phyloP scores from a whole-genome alignment of 2,113 vertebrate genomes.

The Entelurus aequoreus region DNA sequence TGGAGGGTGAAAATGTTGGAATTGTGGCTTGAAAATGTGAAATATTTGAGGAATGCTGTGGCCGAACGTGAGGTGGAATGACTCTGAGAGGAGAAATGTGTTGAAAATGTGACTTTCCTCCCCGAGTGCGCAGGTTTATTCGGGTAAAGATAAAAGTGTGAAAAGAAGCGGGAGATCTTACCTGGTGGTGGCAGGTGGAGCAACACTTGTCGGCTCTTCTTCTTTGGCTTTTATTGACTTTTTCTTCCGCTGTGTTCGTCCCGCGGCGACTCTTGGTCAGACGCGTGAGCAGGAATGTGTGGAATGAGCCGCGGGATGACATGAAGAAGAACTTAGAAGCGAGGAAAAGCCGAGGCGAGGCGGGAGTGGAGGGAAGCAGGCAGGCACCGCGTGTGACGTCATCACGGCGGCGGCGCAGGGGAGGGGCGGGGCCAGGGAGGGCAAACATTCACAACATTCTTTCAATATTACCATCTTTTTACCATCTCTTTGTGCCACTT shows the following conservation, averaged over 20 bases:
- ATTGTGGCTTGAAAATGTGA: conserved; percentile 57
- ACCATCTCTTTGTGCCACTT: too few relatives aligned
- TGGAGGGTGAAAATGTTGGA: conserved; percentile 46
- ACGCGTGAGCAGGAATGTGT: conserved; percentile 74
- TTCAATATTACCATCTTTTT: too few relatives aligned
- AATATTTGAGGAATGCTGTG: conserved; percentile 60
- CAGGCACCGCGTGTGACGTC: conserved; percentile 60
- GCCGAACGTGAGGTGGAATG: conserved; percentile 20
- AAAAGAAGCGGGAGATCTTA: conserved; percentile 34
- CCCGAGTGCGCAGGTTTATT: conserved; percentile 13
- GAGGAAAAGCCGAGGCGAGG: conserved; percentile 54
- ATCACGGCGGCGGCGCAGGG: conserved; percentile 42
- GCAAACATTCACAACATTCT: not conserved
- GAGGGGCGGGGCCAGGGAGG: conserved; percentile 14
- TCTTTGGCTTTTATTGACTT: conserved; percentile 28
- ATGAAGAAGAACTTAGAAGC: conserved; percentile 65
- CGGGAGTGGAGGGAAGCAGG: conserved; percentile 38
- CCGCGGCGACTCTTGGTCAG: conserved; percentile 58
- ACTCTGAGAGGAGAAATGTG: conserved; percentile 2
- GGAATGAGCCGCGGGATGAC: conserved; percentile 77
- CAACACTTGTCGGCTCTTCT: conserved; percentile 4
- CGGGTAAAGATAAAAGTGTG: not conserved
- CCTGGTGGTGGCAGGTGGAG: conserved; percentile 51
- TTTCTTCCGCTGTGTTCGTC: conserved; percentile 39
- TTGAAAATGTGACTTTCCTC: conserved; percentile 7